Evolutionary conservation across 2,113 vertebrate species (phyloP), one percentile per base, ranked within the genome.

Genomic region (Triplophysa rosa): DNA sequence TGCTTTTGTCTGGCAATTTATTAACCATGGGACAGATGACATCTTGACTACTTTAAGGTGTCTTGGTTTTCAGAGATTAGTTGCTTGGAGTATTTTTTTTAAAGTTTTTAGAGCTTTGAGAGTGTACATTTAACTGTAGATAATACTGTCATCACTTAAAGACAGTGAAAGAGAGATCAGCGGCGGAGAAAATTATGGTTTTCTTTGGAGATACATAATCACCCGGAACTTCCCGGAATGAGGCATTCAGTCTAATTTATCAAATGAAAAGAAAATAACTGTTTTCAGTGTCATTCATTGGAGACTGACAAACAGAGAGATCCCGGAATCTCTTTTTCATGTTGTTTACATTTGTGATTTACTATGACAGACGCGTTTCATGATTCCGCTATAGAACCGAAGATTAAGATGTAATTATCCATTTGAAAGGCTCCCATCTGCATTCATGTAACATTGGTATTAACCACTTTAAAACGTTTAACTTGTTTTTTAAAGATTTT

Each of bases 131-230:
- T 19, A 1, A 2, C 33, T 61, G 10, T 3, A 74, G 69, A 80
- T 86, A 84, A 54, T 82, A 82, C 85, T 86, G 90, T 85, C 90
- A 84, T 88, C 90, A 90, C 90, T 86, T 87, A 61, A 82, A 85
- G 84, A 87, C 81, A 8, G 72, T 12, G 14, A 4, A 26, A 12
- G 61, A 12, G 61, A 26, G n/a, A 14, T 17, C 24, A 49, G 67
- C 88, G 79, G 87, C 70, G 81, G 79, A 77, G 80, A 78, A 80
- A 87, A 85, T 84, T 71, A 81, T 68, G 85, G 63, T 74, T 74
- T 74, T 74, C 58, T 62, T 47, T 26, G 5, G 59, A 74, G 72
- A 62, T 26, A 76, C 63, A 74, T 82, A 85, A 89, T 85, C 74
- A 86, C 69, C 78, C 62, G 73, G 70, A 84, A 86, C 74, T 62